Percentiles rank a stretch among this genome's conserved stretches.
phyloP scores from a whole-genome alignment of 2,888 invertebrate species.

The Tanytarsus gracilentus region DNA sequence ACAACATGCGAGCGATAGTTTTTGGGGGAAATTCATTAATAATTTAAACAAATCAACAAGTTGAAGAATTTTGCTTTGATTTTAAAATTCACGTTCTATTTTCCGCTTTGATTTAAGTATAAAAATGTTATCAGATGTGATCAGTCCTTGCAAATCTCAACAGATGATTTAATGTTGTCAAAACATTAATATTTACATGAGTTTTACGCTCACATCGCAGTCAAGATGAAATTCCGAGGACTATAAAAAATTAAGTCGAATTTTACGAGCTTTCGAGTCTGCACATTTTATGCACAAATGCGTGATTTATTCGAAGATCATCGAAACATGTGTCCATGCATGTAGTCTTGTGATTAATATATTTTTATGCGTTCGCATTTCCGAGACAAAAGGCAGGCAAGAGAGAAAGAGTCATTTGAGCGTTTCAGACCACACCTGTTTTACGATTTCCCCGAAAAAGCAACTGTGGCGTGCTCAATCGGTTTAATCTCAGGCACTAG shows the following conservation, averaged over 20 bases:
- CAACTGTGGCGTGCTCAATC: constrained; percentile 14
- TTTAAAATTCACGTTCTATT: neutral
- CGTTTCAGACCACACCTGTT: constrained; percentile 22
- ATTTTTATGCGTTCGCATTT: constrained; percentile 11
- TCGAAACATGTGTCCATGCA: constrained; percentile 24
- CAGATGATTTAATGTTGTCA: constrained; percentile 14
- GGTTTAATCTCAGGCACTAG: constrained; percentile 12
- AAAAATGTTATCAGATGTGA: neutral
- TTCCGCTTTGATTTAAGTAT: neutral
- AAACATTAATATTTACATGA: constrained; percentile 14
- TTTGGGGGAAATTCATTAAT: no score
- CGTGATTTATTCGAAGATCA: constrained; percentile 6
- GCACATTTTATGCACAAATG: neutral
- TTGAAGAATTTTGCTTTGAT: no score
- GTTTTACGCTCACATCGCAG: neutral
- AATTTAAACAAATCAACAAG: no score
- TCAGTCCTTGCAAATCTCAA: neutral
- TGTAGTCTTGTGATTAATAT: constrained; percentile 17
- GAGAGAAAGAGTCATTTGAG: neutral
- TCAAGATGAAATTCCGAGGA: neutral
- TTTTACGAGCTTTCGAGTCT: neutral
- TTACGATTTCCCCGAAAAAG: constrained; percentile 13
- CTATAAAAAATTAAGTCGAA: neutral
- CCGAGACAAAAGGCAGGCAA: neutral
- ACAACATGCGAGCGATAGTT: no score